Evolutionary conservation across 2,113 vertebrate species (phyloP).

Genomic region (Felis catus): DNA sequence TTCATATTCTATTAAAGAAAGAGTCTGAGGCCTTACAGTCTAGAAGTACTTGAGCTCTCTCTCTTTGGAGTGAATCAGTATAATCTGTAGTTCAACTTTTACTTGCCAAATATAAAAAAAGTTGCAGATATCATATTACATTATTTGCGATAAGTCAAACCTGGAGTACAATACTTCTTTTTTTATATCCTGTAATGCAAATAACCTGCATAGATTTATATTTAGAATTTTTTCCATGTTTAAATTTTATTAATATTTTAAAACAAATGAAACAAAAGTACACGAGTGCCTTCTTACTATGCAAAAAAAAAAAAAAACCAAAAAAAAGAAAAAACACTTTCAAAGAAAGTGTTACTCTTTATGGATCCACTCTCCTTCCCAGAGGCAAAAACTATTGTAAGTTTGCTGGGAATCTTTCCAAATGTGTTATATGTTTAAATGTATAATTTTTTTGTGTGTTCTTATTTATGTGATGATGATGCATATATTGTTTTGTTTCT

Average conservation of each 20-base stretch:
- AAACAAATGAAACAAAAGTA: conserved; percentile 6
- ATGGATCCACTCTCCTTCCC: background rate
- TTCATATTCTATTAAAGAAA: background rate
- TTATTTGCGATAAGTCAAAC: background rate
- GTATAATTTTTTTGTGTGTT: background rate
- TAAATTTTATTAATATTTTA: background rate
- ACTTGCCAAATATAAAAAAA: background rate
- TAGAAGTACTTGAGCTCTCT: background rate
- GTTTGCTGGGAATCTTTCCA: background rate
- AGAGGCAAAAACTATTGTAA: background rate
- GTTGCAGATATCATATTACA: background rate
- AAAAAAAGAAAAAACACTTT: background rate
- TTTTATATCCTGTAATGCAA: background rate
- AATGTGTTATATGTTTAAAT: background rate
- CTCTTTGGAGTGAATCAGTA: background rate
- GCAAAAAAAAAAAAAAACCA: background rate
- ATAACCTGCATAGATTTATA: background rate
- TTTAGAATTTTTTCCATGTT: background rate
- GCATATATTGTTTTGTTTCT: background rate
- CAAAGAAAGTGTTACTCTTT: background rate
- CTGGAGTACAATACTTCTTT: background rate
- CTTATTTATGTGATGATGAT: background rate
- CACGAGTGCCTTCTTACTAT: background rate
- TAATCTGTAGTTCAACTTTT: background rate
- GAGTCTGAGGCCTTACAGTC: background rate